A percentile compares a stretch with the other conserved stretches of the same genome.
Conservation (phyloP, 2,113 vertebrate species). For the Aythya baeri region DNA sequence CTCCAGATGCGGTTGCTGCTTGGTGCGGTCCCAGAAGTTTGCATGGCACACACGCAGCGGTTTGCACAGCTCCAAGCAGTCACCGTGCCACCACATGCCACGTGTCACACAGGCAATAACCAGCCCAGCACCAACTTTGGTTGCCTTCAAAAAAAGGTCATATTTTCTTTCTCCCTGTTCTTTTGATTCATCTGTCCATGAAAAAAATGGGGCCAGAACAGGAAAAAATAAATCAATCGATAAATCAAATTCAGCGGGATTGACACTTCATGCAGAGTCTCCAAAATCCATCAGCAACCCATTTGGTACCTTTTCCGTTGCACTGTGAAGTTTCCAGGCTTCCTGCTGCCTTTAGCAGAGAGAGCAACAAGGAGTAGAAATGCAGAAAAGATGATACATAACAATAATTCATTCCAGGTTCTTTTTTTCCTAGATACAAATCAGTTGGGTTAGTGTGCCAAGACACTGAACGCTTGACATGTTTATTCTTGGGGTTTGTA, state of each 20-base stretch:
- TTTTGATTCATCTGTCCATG: slow-evolving; percentile 1
- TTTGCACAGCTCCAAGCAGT: not conserved
- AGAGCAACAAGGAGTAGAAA: not conserved
- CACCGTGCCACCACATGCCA: not conserved
- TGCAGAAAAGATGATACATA: not conserved
- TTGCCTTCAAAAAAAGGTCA: not conserved
- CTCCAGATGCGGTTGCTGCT: slow-evolving; percentile 13
- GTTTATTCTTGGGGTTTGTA: not conserved
- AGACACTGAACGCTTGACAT: not conserved
- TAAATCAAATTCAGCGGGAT: not conserved
- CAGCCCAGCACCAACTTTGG: not conserved
- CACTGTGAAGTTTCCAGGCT: not conserved
- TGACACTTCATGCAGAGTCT: not conserved
- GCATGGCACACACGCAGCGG: not conserved
- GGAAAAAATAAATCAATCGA: not conserved
- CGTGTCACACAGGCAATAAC: not conserved
- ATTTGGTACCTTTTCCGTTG: not conserved
- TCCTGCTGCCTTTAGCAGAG: not conserved
- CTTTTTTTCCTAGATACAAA: slow-evolving; percentile 23
- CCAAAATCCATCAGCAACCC: not conserved
- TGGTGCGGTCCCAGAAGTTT: not conserved
- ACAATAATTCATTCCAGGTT: slow-evolving; percentile 18
- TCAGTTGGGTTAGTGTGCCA: not conserved
- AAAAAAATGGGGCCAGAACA: not conserved
- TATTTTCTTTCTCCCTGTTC: not conserved